These are phyloP conservation scores for Pimephales promelas DNA, from an alignment of 2,113 vertebrate genomes.

Conservation along the genomic window DNA sequence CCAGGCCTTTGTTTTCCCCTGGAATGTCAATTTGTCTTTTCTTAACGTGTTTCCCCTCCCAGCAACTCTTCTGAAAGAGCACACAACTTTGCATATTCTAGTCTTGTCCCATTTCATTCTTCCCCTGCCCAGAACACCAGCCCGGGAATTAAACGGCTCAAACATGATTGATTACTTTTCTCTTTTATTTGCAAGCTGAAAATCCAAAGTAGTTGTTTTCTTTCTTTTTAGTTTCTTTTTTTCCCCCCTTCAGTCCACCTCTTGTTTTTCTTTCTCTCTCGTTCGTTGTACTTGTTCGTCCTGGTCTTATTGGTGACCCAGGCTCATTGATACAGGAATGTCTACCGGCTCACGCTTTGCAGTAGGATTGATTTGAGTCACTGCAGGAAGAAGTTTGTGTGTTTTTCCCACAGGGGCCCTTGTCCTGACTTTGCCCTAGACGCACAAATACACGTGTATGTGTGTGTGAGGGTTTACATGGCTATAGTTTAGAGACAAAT, in stretches of 20 bases:
- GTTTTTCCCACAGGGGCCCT: slow-evolving; percentile 82
- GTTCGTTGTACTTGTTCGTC: slow-evolving; percentile 64
- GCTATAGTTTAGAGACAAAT: not conserved
- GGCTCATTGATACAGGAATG: slow-evolving; percentile 80
- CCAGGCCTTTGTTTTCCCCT: slow-evolving; percentile 68
- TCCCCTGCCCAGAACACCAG: slow-evolving; percentile 77
- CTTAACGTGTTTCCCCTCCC: slow-evolving; percentile 43
- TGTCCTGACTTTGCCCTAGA: slow-evolving; percentile 47
- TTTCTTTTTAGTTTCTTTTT: slow-evolving; percentile 50
- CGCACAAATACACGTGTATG: slow-evolving; percentile 29
- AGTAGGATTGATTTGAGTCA: slow-evolving; percentile 87
- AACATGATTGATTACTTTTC: slow-evolving; percentile 89
- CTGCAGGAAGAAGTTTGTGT: slow-evolving; percentile 84
- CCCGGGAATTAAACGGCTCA: slow-evolving; percentile 79
- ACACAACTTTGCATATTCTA: slow-evolving; percentile 84
- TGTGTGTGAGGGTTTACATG: not conserved
- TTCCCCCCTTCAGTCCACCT: slow-evolving; percentile 34
- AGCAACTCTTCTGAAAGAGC: slow-evolving; percentile 60
- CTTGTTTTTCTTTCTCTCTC: slow-evolving; percentile 39
- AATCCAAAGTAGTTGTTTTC: slow-evolving; percentile 77
- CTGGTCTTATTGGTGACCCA: slow-evolving; percentile 64
- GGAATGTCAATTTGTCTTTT: slow-evolving; percentile 74
- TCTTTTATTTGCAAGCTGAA: slow-evolving; percentile 88
- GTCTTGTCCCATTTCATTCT: slow-evolving; percentile 85
- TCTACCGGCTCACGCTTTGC: slow-evolving; percentile 75